phyloP scores from a whole-genome alignment of 2,888 invertebrate species.

The Branchellion lobata region DNA sequence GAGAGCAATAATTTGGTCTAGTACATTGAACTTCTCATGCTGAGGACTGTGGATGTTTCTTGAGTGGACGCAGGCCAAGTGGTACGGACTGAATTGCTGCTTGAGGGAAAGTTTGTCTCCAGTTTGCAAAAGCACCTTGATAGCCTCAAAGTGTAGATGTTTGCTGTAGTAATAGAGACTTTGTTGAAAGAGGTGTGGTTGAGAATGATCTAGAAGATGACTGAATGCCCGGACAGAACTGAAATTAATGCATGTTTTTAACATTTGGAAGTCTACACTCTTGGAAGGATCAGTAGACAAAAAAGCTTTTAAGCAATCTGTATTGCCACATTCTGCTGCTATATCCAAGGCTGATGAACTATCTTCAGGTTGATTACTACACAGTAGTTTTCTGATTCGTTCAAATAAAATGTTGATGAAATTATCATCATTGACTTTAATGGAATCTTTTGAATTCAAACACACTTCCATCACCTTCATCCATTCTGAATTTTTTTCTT shows the following conservation, averaged over 20 bases:
- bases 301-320: conserved; percentile 53
- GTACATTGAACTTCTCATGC: conserved; percentile 53
- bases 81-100: conserved; percentile 57
- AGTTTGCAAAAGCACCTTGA: conserved; percentile 55
- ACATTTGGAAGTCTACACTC: conserved; percentile 46
- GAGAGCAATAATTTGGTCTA: conserved; percentile 55
- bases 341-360: conserved; percentile 54
- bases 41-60: not conserved
- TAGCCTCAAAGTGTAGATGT: conserved; percentile 55
- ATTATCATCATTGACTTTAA: not conserved
- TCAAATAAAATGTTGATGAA: not conserved
- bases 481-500: conserved; percentile 14
- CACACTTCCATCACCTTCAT: conserved; percentile 6
- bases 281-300: conserved; percentile 53
- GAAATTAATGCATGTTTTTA: conserved; percentile 55
- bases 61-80: conserved; percentile 54
- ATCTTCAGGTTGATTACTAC: not conserved
- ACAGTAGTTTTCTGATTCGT: not conserved
- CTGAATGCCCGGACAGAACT: conserved; percentile 55
- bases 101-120: conserved; percentile 50
- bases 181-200: conserved; percentile 53
- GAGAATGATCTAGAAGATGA: conserved; percentile 53
- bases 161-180: conserved; percentile 56
- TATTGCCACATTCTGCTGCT: conserved; percentile 54
- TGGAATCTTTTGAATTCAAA: conserved; percentile 16